Percentiles rank a stretch among this genome's conserved stretches.
Evolutionary conservation across 2,797 vertebrate genomes (phyloP).

Genomic region (Scyliorhinus canicula): DNA sequence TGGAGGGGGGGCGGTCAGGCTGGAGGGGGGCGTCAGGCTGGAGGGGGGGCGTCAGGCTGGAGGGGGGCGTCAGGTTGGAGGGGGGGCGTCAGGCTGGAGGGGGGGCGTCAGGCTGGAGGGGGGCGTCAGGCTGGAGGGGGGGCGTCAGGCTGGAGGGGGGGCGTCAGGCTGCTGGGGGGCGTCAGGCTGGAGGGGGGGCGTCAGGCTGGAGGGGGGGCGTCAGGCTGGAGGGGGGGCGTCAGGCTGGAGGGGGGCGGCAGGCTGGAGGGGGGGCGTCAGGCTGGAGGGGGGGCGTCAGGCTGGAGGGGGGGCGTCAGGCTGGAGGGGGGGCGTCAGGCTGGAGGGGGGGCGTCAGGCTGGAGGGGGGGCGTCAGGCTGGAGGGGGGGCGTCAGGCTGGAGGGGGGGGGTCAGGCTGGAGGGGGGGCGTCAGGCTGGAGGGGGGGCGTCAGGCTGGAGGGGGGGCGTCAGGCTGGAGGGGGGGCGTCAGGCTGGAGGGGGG

Average conservation of each 20-base stretch:
- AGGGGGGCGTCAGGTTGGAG: background rate
- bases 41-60: fast-evolving
- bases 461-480: background rate
- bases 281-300: background rate
- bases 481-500: too few relatives aligned
- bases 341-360: fast-evolving
- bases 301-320: fast-evolving
- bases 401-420: fast-evolving
- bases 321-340: background rate
- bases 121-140: fast-evolving
- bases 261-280: background rate
- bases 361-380: too few relatives aligned
- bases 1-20: too few relatives aligned
- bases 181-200: background rate
- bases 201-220: background rate
- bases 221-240: too few relatives aligned
- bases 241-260: too few relatives aligned
- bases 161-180: too few relatives aligned
- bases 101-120: background rate
- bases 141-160: fast-evolving
- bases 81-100: slow-evolving; percentile 40
- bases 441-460: slow-evolving; percentile 40
- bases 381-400: background rate
- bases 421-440: background rate
- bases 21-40: background rate